Base-by-base conservation (phyloP, 2,888 invertebrate species). In the Polia nebulosa region DNA sequence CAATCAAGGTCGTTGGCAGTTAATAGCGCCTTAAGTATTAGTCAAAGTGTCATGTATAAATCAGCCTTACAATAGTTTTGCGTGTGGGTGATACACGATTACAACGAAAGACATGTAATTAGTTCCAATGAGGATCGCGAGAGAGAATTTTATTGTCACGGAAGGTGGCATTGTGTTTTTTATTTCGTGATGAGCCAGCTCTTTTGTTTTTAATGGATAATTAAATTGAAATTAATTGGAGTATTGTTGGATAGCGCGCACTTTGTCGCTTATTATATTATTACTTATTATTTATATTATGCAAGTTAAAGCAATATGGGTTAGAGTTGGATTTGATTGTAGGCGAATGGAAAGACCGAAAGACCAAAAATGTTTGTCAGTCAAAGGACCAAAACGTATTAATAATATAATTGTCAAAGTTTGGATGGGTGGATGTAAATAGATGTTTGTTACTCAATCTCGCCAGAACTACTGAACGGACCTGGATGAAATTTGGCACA, bases 111-210 rank as follows among this genome's bases (percentile, higher is more conserved):
- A 73, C 53, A 49, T 58, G 41, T 66, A 66, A 73, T 78, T 73
- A 73, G 20, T 39, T 13, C 27, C 32, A 72, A 61, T 49, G 11
- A 73, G 44, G 47, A 34, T 47, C 27, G 51, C 6, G 9, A 47
- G 13, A 47, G 47, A 53, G 47, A 25, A 66, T 76, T 59, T 62
- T 9, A 59, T 8, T 61, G 75, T 74, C 68, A 63, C 80, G 76
- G 69, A 79, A 77, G 62, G 41, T 56, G 4, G 17, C 9, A 45
- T 29, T 17, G 7, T 9, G 20, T 25, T 69, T 7, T 49, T 29
- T 8, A n/a, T 49, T 27, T 49, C 29, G 27, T 49, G 27, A n/a
- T 9, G 49, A 27, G 8, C 29, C n/a, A 17, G 29, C 6, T 51
- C n/a, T 72, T 72, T 56, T 47, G 39, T 58, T 47, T 56, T 53